Percentiles rank a stretch among this genome's conserved stretches.
Conservation (phyloP, 2,113 vertebrate genomes). For the Nycticebus coucang region DNA sequence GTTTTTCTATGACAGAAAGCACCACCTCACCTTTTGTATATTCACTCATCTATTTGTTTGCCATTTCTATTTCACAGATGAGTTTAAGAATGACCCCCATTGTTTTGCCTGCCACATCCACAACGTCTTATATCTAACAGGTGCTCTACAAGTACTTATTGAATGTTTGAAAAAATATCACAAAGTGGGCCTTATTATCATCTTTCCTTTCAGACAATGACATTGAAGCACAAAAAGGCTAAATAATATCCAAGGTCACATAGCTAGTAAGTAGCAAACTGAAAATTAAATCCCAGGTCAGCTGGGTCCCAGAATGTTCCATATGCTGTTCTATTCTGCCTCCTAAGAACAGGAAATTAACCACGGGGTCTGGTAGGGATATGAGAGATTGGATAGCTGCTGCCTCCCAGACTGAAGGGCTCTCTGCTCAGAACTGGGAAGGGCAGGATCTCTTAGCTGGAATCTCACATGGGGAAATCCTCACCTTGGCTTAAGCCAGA, state of each 20-base stretch:
- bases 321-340: not conserved
- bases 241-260: not conserved
- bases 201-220: not conserved
- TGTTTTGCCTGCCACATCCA: not conserved
- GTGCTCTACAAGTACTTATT: not conserved
- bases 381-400: rapidly evolving
- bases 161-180: not conserved
- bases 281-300: not conserved
- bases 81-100: not conserved
- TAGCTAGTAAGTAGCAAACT: not conserved
- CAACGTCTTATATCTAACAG: not conserved
- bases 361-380: not conserved
- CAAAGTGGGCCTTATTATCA: rapidly evolving
- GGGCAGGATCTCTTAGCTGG: not conserved
- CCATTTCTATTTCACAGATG: not conserved
- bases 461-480: not conserved
- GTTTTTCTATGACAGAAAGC: not conserved
- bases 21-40: rapidly evolving
- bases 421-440: not conserved
- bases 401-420: not conserved
- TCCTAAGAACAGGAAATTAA: not conserved
- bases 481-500: not conserved
- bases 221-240: not conserved
- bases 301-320: not conserved
- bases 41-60: not conserved